Base-by-base conservation (phyloP, 2,888 invertebrate genomes). In the Epistrophe eligans region DNA sequence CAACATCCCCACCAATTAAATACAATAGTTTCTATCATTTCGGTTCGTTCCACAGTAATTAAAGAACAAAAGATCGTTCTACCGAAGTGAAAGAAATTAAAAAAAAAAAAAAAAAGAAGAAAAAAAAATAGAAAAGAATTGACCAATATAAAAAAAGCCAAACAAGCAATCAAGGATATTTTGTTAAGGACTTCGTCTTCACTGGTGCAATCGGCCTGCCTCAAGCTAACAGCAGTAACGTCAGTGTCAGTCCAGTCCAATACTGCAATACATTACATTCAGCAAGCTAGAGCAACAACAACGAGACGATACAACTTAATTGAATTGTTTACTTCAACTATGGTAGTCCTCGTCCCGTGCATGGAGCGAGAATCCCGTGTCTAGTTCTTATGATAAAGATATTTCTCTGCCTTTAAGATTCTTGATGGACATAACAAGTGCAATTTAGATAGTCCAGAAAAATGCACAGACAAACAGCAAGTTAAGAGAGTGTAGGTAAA, bases 371-470 rank as follows among this genome's bases (percentile, higher is more conserved):
- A 5, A 11, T 1, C 6, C 11, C 50, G 24, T 6, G 52, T 52
- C 38, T 28, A 58, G 71, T 45, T 17, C 43, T 38, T 17, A 13
- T 48, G 77, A 77, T 82, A 70, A 74, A 70, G 82, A 58, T 77
- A 74, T 70, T 70, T 45, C 50, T n/a, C 38, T 77, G 82, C 67
- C 82, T 84, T 81, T 84, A 32, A 71, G 62, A 77, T 82, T 50
- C 73, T 35, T 77, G 85, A 85, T 77, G 77, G 84, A 74, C 85
- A 85, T 85, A 77, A 73, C 77, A 85, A 85, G 67, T 85, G 73
- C 77, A 85, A 67, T 85, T 85, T 81, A 85, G 77, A 43, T 40
- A 43, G 40, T 45, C 62, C 28, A 55, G 13, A 45, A 55, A 72
- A 45, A 45, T 45, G 60, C 35, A 66, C 62, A 24, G 35, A 35